Evolutionary conservation across 2,797 vertebrate genomes (phyloP).

Genomic region (Poliocrania exsul): DNA sequence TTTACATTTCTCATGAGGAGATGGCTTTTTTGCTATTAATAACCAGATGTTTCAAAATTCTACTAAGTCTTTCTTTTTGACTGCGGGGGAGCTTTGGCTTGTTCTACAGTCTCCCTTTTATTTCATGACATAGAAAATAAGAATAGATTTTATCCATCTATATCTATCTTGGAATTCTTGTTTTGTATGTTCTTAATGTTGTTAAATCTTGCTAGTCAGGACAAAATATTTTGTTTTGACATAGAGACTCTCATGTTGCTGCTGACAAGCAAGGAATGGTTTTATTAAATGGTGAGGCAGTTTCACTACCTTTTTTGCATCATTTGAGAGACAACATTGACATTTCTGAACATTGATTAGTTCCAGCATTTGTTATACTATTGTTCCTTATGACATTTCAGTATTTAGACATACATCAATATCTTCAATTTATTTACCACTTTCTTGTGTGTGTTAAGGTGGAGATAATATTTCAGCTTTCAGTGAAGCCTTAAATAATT

Average conservation of each 20-base stretch:
- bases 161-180: background rate
- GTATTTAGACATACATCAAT: background rate
- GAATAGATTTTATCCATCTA: background rate
- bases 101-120: background rate
- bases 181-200: background rate
- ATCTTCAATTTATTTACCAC: background rate
- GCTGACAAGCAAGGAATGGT: background rate
- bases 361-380: background rate
- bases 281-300: fast-evolving
- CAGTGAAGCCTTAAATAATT: background rate
- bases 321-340: background rate
- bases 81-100: background rate
- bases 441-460: background rate
- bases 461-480: background rate
- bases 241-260: background rate
- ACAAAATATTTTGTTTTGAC: background rate
- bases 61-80: background rate
- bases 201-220: background rate
- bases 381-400: background rate
- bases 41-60: background rate
- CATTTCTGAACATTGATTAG: background rate
- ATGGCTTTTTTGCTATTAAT: background rate
- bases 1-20: background rate
- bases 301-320: background rate
- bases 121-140: background rate